Evolutionary conservation across 2,797 vertebrate genomes (phyloP).

Genomic region (Oryzias dopingdopingensis): DNA sequence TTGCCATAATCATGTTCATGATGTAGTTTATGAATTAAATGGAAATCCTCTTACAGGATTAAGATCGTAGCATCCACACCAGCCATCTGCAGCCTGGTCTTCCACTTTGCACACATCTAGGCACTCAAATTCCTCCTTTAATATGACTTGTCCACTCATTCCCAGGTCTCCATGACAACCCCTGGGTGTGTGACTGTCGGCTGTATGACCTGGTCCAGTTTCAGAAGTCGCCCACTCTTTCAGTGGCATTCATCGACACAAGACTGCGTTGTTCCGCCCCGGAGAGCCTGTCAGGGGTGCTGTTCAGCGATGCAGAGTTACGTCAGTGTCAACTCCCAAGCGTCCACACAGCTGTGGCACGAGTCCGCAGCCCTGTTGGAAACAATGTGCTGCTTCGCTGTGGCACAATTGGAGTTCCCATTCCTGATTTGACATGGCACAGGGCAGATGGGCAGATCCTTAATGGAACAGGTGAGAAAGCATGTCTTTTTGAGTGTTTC

Average conservation of each 20-base stretch:
- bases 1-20: conserved; percentile 52
- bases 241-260: conserved; percentile 89
- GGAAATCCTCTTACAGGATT: conserved; percentile 74
- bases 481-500: conserved; percentile 2
- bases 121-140: conserved; percentile 28
- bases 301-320: conserved; percentile 89
- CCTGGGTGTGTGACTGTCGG: conserved; percentile 94
- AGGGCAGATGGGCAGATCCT: conserved; percentile 81
- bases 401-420: conserved; percentile 88
- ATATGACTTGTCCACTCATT: conserved; percentile 33
- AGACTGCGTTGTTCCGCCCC: conserved; percentile 87
- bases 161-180: conserved; percentile 95
- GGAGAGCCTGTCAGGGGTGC: conserved; percentile 85
- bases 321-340: conserved; percentile 88
- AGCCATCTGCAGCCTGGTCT: conserved; percentile 65
- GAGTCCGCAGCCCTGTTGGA: conserved; percentile 85
- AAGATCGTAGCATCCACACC: conserved; percentile 59
- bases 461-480: conserved; percentile 87
- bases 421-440: conserved; percentile 91
- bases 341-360: conserved; percentile 85
- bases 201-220: conserved; percentile 92
- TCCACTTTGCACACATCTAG: conserved; percentile 51
- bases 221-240: conserved; percentile 84
- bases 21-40: conserved; percentile 75
- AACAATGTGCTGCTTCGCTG: conserved; percentile 92